phyloP scores from a whole-genome alignment of 2,113 vertebrate species.

The Cryptoleucopteryx plumbea region DNA sequence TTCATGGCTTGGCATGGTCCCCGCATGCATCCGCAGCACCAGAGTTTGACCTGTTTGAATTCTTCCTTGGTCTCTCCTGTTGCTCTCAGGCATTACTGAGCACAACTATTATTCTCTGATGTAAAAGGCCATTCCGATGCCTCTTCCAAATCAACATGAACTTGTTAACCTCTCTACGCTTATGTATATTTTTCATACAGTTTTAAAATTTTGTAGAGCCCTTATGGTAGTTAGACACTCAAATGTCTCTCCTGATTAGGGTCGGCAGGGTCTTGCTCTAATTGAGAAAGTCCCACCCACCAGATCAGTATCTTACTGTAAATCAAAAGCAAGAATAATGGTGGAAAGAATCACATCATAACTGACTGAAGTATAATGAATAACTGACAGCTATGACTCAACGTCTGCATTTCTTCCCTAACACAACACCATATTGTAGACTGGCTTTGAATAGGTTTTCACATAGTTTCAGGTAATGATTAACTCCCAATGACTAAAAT shows the following conservation, averaged over 20 bases:
- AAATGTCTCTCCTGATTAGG: neutral
- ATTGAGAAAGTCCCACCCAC: neutral
- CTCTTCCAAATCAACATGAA: neutral
- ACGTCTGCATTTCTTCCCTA: conserved; percentile 57
- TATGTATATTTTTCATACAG: neutral
- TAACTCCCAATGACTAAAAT: conserved; percentile 65
- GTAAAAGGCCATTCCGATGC: neutral
- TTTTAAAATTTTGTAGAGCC: neutral
- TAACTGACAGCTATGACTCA: conserved; percentile 67
- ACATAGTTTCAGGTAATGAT: conserved; percentile 56
- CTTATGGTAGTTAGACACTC: neutral
- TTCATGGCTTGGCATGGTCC: fast-evolving
- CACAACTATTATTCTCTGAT: neutral
- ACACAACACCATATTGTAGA: conserved; percentile 1
- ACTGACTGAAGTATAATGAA: neutral
- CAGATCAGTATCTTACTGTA: neutral
- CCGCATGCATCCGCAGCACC: neutral
- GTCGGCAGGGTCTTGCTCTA: neutral
- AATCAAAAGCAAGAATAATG: neutral
- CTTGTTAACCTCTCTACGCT: neutral
- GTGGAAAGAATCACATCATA: neutral
- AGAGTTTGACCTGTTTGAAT: neutral
- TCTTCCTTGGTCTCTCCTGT: neutral
- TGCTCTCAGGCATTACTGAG: neutral
- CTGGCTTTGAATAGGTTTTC: neutral